phyloP scores from a whole-genome alignment of 2,113 vertebrate species.

The Brienomyrus brachyistius region DNA sequence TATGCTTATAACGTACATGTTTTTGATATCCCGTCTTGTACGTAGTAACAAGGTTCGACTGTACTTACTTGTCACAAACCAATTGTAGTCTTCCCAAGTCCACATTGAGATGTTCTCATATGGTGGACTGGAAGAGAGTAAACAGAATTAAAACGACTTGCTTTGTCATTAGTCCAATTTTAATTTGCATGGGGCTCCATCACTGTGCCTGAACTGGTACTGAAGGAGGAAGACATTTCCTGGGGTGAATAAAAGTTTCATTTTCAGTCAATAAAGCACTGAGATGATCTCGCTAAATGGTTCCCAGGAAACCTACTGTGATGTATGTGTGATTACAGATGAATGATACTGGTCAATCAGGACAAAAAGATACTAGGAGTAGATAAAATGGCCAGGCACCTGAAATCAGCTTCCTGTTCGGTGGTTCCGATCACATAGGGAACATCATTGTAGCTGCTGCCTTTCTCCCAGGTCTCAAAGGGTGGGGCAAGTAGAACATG shows the following conservation, averaged over 20 bases:
- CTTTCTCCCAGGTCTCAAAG: slow-evolving; percentile 54
- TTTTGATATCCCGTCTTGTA: too few species aligned
- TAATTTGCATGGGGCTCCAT: not conserved
- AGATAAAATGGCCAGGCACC: slow-evolving; percentile 32
- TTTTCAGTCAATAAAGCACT: not conserved
- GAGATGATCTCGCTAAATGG: not conserved
- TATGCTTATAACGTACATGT: too few species aligned
- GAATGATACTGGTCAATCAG: not conserved
- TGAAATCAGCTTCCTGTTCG: slow-evolving; percentile 60
- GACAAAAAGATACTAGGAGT: not conserved
- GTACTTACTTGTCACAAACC: slow-evolving; percentile 60
- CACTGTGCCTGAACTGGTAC: not conserved
- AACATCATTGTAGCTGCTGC: slow-evolving; percentile 48
- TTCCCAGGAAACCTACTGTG: not conserved
- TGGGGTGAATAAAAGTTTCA: too few species aligned
- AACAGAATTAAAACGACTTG: not conserved
- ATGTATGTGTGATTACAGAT: not conserved
- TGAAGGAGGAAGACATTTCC: not conserved
- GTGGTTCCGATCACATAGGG: slow-evolving; percentile 62
- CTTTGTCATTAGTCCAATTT: not conserved
- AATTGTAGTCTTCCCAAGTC: slow-evolving; percentile 59
- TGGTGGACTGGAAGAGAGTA: slow-evolving; percentile 42
- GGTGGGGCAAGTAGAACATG: slow-evolving; percentile 53
- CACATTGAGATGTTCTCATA: slow-evolving; percentile 57
- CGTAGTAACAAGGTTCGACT: too few species aligned